These are phyloP conservation scores for Theristus sp. DNA, from an alignment of 2,888 invertebrate genomes.

Conservation along the genomic window DNA sequence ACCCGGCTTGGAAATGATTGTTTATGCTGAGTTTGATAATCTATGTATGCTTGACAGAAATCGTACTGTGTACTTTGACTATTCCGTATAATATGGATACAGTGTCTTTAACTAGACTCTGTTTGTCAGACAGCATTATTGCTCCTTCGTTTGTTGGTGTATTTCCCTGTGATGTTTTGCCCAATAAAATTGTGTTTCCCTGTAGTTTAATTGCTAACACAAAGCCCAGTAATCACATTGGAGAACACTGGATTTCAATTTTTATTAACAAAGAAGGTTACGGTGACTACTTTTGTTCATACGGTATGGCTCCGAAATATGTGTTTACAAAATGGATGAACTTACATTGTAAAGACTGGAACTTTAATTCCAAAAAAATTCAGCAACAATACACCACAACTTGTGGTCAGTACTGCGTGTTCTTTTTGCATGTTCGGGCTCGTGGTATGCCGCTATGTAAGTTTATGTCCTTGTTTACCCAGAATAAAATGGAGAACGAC, in stretches of 20 bases:
- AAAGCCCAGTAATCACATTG: background rate
- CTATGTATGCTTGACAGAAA: background rate
- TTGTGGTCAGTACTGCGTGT: background rate
- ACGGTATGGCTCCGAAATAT: background rate
- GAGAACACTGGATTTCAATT: background rate
- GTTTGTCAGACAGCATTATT: background rate
- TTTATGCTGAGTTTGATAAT: slow-evolving; percentile 2
- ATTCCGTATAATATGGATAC: background rate
- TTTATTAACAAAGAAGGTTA: background rate
- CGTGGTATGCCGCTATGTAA: background rate
- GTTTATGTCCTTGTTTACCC: background rate
- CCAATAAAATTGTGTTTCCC: background rate
- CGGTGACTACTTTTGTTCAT: background rate
- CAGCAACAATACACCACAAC: background rate
- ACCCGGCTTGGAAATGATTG: background rate
- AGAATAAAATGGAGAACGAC: background rate
- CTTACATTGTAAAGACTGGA: background rate
- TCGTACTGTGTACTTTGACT: slow-evolving; percentile 2
- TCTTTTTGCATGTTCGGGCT: background rate
- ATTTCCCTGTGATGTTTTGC: background rate
- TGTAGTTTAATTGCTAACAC: background rate
- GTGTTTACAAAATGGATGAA: background rate
- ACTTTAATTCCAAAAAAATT: background rate
- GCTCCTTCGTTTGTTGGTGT: background rate
- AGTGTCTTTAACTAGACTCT: no score